Conservation (phyloP, 2,113 vertebrate genomes). For the Athene noctua region DNA sequence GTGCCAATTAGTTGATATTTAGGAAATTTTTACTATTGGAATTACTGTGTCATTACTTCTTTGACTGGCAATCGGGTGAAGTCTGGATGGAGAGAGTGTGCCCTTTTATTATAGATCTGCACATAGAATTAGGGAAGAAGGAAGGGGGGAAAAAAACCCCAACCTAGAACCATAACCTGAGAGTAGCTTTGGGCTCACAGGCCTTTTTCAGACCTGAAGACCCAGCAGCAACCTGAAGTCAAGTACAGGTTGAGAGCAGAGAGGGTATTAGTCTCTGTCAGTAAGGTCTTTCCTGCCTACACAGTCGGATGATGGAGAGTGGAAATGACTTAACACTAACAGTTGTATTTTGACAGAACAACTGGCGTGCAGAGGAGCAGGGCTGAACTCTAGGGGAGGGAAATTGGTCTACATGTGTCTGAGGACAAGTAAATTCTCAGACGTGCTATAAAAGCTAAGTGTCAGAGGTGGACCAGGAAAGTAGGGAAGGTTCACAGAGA, state of each 20-base stretch:
- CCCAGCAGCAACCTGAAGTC: neutral
- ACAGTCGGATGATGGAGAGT: neutral
- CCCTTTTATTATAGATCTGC: neutral
- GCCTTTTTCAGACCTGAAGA: neutral
- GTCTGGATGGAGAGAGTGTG: neutral
- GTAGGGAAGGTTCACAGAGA: neutral
- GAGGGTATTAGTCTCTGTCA: neutral
- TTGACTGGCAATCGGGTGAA: neutral
- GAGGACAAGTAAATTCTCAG: neutral
- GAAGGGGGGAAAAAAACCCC: too few species aligned
- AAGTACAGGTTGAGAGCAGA: neutral
- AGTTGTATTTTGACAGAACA: conserved; percentile 13
- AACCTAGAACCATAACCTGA: neutral
- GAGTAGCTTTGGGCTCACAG: neutral
- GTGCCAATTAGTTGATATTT: neutral
- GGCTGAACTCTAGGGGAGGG: neutral
- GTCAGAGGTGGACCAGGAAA: neutral
- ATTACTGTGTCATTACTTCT: neutral
- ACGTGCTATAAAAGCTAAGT: neutral
- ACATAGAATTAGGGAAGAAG: neutral
- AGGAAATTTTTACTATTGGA: neutral
- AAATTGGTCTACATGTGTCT: neutral
- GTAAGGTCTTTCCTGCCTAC: neutral
- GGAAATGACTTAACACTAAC: neutral
- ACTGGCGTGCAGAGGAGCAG: neutral